Evolutionary conservation across 2,888 invertebrate genomes (phyloP), one percentile per base, ranked within the genome.

Genomic region (Drosophila nigricruria): DNA sequence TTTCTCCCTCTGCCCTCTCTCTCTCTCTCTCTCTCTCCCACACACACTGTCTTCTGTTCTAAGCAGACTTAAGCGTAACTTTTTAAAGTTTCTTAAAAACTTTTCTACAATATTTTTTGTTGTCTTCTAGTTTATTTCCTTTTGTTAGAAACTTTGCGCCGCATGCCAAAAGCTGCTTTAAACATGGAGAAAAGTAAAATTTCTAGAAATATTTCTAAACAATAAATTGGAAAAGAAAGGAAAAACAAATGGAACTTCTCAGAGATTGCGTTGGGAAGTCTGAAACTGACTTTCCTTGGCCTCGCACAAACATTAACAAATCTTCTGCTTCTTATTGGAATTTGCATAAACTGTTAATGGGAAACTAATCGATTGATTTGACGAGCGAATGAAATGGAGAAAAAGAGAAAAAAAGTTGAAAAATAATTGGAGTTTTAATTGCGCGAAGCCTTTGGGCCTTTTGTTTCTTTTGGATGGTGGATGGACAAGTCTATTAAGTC

Each of bases 261-360:
- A 12, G 30, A n/a, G 47, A 23, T 12, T 42, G 9, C 16, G 9
- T 5, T 25, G 4, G 9, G 12, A 5, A 45, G 23, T 14, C n/a
- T 8, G n/a, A n/a, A 42, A 10, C 9, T 10, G 10, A 8, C 18
- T 10, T 18, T 9, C 9, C 38, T 38, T 10, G 16, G 5, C n/a
- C 8, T n/a, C n/a, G n/a, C n/a, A n/a, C n/a, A 9, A 9, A 9
- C n/a, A 18, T 18, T 18, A 3, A 9, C 38, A 10, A 10, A n/a
- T n/a, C 20, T 1, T 30, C 49, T 18, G 3, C 52, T 10, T 23
- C 20, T 36, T 50, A 16, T 4, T 16, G 4, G 3, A 25, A 76
- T 77, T 66, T 71, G 71, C 75, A 67, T 76, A 53, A 52, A 60
- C 52, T 68, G 73, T 64, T 77, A 58, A 72, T 68, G 57, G 60